Percentiles rank a stretch among this genome's conserved stretches.
phyloP scores from a whole-genome alignment of 1,140 invertebrate species.

The Neomicropteryx cornuta region DNA sequence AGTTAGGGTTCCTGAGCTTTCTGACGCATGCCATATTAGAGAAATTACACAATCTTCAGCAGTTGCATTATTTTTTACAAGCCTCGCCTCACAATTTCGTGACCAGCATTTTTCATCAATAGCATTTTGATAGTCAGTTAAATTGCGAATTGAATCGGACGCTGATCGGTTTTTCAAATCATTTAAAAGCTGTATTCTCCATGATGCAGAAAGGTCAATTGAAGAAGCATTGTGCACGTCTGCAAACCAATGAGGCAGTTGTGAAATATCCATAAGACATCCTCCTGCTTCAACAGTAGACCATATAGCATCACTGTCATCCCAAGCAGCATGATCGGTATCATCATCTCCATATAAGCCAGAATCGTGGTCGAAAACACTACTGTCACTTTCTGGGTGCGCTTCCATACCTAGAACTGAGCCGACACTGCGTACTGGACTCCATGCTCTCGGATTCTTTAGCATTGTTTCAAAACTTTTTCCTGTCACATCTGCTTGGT shows the following conservation, averaged over 20 bases:
- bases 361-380: conserved; percentile 66
- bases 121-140: conserved; percentile 55
- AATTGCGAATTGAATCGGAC: conserved; percentile 36
- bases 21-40: conserved; percentile 57
- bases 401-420: conserved; percentile 69
- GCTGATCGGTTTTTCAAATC: conserved; percentile 51
- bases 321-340: conserved; percentile 54
- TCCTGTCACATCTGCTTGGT: conserved; percentile 49
- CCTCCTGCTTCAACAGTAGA: conserved; percentile 69
- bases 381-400: conserved; percentile 68
- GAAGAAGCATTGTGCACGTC: conserved; percentile 44
- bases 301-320: conserved; percentile 67
- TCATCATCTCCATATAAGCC: conserved; percentile 69
- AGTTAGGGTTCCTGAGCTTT: conserved; percentile 63
- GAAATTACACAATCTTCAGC: conserved; percentile 70
- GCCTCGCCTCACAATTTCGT: conserved; percentile 63
- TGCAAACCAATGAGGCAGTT: conserved; percentile 65
- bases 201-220: conserved; percentile 56
- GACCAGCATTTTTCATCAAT: conserved; percentile 76
- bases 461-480: conserved; percentile 50
- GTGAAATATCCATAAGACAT: conserved; percentile 53
- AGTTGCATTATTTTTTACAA: conserved; percentile 43
- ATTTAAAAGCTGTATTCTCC: conserved; percentile 63
- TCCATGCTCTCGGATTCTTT: conserved; percentile 69
- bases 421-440: conserved; percentile 68